Conservation (phyloP, 2,113 vertebrate genomes). For the Microtus richardsoni region DNA sequence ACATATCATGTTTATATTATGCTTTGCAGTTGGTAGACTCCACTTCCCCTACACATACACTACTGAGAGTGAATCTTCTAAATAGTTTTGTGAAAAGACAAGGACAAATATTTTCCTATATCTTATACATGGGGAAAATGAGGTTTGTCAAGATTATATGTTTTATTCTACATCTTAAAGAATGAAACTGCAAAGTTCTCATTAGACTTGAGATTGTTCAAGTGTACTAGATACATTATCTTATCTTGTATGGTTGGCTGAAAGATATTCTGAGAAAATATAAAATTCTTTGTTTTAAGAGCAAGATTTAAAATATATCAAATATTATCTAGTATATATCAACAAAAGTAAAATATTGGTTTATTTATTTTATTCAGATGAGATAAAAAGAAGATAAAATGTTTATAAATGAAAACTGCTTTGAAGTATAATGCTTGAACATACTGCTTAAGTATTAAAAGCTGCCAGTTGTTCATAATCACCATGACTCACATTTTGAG, state of each 20-base stretch:
- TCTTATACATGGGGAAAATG: not conserved
- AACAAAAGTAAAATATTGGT: not conserved
- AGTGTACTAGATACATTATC: not conserved
- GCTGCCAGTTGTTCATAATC: constrained; percentile 19
- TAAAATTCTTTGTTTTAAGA: not conserved
- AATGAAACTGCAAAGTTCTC: constrained; percentile 16
- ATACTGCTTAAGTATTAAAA: constrained; percentile 57
- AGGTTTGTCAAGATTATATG: not conserved
- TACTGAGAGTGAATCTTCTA: not conserved
- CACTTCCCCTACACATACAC: not conserved
- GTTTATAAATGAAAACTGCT: constrained; percentile 57
- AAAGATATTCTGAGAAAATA: not conserved
- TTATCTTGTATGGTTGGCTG: not conserved
- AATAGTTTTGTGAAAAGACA: not conserved
- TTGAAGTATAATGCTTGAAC: constrained; percentile 44
- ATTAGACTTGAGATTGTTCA: not conserved
- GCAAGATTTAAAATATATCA: not conserved
- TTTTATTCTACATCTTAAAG: not conserved
- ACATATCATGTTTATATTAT: not conserved
- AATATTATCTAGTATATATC: constrained; percentile 19
- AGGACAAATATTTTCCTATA: not conserved
- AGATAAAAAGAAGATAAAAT: constrained; percentile 65
- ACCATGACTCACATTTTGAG: constrained; percentile 16
- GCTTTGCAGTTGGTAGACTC: not conserved
- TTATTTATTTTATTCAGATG: constrained; percentile 24